Conservation (phyloP, 2,888 invertebrate species). For the Diarsia mendica region DNA sequence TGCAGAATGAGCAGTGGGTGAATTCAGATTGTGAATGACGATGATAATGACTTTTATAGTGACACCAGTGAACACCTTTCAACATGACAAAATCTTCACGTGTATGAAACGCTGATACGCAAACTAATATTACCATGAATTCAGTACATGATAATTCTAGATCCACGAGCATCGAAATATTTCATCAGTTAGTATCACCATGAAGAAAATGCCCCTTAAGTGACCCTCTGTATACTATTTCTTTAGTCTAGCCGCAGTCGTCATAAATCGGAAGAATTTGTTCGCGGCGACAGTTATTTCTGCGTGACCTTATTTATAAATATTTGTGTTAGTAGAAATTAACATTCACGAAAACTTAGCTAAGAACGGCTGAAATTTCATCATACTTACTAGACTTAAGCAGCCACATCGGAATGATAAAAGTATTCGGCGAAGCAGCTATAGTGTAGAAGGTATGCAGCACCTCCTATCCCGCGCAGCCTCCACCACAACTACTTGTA, state of each 20-base stretch:
- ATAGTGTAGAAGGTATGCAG: no score
- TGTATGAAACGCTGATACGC: background rate
- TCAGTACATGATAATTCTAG: background rate
- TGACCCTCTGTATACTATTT: background rate
- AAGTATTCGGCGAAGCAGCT: background rate
- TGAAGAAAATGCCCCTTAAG: background rate
- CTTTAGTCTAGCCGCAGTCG: slow-evolving; percentile 24
- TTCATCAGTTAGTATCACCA: background rate
- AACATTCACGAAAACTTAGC: slow-evolving; percentile 19
- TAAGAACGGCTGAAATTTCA: slow-evolving; percentile 15
- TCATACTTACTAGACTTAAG: background rate
- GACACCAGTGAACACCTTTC: no score
- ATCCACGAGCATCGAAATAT: background rate
- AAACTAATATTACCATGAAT: background rate
- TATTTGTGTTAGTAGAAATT: slow-evolving; percentile 25
- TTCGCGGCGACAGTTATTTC: slow-evolving; percentile 53
- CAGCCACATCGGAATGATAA: background rate
- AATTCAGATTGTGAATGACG: no score
- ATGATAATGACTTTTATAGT: no score
- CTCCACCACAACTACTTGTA: no score
- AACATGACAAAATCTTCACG: no score
- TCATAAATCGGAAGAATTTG: slow-evolving; percentile 34
- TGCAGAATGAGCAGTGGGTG: background rate
- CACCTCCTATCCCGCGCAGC: no score
- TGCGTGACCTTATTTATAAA: slow-evolving; percentile 50